phyloP scores from a whole-genome alignment of 2,113 vertebrate species.

The Triplophysa dalaica region DNA sequence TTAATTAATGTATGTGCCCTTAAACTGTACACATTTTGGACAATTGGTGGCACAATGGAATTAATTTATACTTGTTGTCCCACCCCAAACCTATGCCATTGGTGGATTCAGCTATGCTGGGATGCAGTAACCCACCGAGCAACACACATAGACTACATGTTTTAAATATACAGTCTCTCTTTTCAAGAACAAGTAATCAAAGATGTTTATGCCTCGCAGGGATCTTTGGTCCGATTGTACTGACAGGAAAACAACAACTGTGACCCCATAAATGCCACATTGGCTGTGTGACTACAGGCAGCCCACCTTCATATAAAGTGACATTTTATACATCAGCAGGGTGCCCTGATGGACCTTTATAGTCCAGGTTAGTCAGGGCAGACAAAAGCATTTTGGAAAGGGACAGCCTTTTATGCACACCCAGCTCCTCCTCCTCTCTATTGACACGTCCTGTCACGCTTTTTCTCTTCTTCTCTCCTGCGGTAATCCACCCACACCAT shows the following conservation, averaged over 20 bases:
- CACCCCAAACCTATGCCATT: too few species aligned
- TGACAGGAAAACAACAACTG: neutral
- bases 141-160: too few species aligned
- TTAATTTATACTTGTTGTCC: too few species aligned
- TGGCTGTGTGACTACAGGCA: neutral
- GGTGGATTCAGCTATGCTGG: too few species aligned
- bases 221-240: neutral
- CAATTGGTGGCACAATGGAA: too few species aligned
- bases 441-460: conserved; percentile 14
- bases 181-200: too few species aligned
- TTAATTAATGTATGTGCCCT: neutral
- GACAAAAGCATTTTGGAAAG: conserved; percentile 46
- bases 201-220: neutral
- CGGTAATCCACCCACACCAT: conserved; percentile 39
- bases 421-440: neutral
- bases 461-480: neutral
- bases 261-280: conserved; percentile 20
- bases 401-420: conserved; percentile 23
- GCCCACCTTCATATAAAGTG: conserved; percentile 29
- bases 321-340: conserved; percentile 39
- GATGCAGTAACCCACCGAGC: too few species aligned
- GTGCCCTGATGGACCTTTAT: conserved; percentile 44
- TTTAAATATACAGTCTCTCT: too few species aligned
- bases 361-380: conserved; percentile 36
- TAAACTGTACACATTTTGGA: too few species aligned